Evolutionary conservation across 1,140 invertebrate species (phyloP).

Genomic region (Cotesia typhae): DNA sequence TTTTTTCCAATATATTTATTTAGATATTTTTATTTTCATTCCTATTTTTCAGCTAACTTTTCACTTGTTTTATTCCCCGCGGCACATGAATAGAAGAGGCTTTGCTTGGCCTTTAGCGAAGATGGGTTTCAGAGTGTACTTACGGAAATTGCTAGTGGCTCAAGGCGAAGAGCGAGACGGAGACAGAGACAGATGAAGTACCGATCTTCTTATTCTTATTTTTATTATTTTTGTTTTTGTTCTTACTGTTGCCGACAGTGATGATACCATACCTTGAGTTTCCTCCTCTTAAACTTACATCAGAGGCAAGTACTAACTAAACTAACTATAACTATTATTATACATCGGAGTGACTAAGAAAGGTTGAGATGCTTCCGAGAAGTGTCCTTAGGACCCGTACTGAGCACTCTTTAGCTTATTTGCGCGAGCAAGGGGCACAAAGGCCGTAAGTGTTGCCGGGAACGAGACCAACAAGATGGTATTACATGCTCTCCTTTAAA

Average conservation of each 20-base stretch:
- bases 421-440: constrained; percentile 23
- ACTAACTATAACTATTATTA: constrained; percentile 10
- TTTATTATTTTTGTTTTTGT: too few relatives aligned
- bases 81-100: constrained; percentile 33
- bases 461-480: too few relatives aligned
- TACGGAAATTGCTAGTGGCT: constrained; percentile 62
- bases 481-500: too few relatives aligned
- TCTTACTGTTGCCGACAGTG: too few relatives aligned
- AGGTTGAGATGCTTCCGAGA: constrained; percentile 50
- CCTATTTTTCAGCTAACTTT: constrained; percentile 29
- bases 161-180: constrained; percentile 50
- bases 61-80: constrained; percentile 22
- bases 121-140: constrained; percentile 60
- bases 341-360: too few relatives aligned
- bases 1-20: constrained; percentile 30
- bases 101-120: constrained; percentile 6
- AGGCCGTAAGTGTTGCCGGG: too few relatives aligned
- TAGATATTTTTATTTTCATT: constrained; percentile 23
- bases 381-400: constrained; percentile 56
- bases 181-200: background rate
- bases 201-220: background rate
- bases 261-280: background rate
- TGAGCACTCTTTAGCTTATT: constrained; percentile 49
- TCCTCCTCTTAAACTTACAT: constrained; percentile 53
- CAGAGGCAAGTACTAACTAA: constrained; percentile 52